phyloP scores from a whole-genome alignment of 2,797 vertebrate genomes.

The Mus caroli region DNA sequence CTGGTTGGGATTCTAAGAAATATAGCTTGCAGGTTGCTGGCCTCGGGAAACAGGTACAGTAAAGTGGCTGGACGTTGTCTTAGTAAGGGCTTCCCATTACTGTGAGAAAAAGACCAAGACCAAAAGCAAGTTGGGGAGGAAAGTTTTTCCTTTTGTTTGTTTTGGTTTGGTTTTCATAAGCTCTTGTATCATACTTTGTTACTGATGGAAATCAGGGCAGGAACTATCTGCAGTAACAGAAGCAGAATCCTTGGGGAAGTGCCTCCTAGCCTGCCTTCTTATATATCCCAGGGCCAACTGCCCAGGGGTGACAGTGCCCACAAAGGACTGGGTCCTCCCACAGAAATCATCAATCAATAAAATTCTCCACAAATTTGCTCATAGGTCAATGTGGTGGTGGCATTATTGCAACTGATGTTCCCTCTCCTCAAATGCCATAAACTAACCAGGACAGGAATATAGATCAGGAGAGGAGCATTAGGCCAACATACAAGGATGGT shows the following conservation, averaged over 20 bases:
- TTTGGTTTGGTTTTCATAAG: not conserved
- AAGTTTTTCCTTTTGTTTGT: not conserved
- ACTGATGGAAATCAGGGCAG: not conserved
- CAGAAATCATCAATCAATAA: not conserved
- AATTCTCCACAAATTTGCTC: not conserved
- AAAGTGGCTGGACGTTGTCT: accelerated
- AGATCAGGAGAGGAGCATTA: too few relatives aligned
- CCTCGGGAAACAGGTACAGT: not conserved
- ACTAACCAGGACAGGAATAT: not conserved
- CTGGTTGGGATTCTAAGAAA: not conserved
- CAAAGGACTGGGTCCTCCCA: too few relatives aligned
- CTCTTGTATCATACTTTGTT: not conserved
- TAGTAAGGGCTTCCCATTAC: too few relatives aligned
- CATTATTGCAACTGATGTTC: not conserved
- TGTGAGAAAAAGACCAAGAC: not conserved
- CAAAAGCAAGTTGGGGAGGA: not conserved
- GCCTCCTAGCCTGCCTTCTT: not conserved
- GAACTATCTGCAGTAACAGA: not conserved
- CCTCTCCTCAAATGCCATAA: not conserved
- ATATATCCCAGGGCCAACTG: not conserved
- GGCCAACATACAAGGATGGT: not conserved
- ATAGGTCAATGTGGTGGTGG: not conserved
- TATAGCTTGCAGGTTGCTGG: not conserved
- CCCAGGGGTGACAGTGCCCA: too few relatives aligned
- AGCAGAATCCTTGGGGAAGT: not conserved